Percentiles rank a stretch among this genome's conserved stretches.
These are phyloP conservation scores for Oceanodroma leucorhoa DNA, from an alignment of 2,797 vertebrate genomes.

Conservation along the genomic window DNA sequence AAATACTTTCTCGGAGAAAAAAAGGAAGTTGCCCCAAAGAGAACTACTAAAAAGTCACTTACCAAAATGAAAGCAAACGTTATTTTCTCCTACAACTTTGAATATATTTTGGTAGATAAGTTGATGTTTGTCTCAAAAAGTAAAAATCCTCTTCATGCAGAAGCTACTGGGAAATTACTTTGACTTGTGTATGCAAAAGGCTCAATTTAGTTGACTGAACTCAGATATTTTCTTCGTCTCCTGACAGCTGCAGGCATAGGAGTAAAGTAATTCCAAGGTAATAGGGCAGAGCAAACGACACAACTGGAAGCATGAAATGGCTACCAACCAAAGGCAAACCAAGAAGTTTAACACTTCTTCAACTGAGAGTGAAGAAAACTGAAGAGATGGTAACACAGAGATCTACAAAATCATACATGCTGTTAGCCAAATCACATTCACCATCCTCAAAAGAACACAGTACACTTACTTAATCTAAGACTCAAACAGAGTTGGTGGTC, in stretches of 20 bases:
- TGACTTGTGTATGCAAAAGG: neutral
- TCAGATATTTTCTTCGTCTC: neutral
- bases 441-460: neutral
- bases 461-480: neutral
- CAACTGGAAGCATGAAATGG: neutral
- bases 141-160: neutral
- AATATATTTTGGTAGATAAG: neutral
- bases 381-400: neutral
- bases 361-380: neutral
- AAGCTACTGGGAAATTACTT: neutral
- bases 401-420: neutral
- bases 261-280: neutral
- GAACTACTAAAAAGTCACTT: neutral
- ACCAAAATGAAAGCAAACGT: neutral
- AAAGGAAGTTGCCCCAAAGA: neutral
- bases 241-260: neutral
- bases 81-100: neutral
- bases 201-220: neutral
- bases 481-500: neutral
- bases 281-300: neutral
- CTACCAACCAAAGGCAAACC: neutral
- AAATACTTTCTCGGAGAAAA: neutral
- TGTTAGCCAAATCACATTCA: neutral
- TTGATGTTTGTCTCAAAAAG: neutral
- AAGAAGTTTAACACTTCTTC: neutral